Percentiles rank a stretch among this genome's conserved stretches.
Conservation (phyloP, 2,888 invertebrate species). For the Lepidochitona cinerea region DNA sequence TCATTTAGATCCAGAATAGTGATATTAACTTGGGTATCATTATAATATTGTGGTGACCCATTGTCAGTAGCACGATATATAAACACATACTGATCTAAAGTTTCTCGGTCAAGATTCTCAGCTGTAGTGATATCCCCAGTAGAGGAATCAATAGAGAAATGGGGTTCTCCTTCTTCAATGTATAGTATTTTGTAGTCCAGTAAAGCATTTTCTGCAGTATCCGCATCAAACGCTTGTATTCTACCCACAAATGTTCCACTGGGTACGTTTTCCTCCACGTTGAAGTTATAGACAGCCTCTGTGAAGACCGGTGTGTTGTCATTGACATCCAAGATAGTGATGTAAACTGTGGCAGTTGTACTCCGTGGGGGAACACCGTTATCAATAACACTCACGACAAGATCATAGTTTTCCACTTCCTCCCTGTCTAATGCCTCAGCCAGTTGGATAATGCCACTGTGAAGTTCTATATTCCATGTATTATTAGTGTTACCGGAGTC, state of each 20-base stretch:
- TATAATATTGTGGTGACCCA: constrained; percentile 6
- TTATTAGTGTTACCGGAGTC: background rate
- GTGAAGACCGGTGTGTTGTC: constrained; percentile 45
- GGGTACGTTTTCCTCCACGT: background rate
- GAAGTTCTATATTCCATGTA: background rate
- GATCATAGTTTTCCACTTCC: background rate
- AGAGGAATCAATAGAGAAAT: background rate
- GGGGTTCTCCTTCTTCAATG: background rate
- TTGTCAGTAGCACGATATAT: constrained; percentile 15
- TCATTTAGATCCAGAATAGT: constrained; percentile 26
- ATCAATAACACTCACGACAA: constrained; percentile 36
- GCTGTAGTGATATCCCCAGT: background rate
- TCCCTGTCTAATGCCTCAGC: background rate
- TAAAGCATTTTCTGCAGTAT: background rate
- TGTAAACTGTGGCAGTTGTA: constrained; percentile 39
- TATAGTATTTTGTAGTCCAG: background rate
- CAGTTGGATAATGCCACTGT: background rate
- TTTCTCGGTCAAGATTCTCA: constrained; percentile 15
- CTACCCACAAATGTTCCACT: background rate
- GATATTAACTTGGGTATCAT: constrained; percentile 13
- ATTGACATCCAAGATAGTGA: constrained; percentile 45
- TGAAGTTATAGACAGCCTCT: background rate
- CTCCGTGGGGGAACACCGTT: constrained; percentile 53
- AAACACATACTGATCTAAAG: background rate
- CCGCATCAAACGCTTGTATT: background rate